These are phyloP conservation scores for Psilanteris sp. DNA, from an alignment of 1,140 invertebrate genomes.

Conservation along the genomic window DNA sequence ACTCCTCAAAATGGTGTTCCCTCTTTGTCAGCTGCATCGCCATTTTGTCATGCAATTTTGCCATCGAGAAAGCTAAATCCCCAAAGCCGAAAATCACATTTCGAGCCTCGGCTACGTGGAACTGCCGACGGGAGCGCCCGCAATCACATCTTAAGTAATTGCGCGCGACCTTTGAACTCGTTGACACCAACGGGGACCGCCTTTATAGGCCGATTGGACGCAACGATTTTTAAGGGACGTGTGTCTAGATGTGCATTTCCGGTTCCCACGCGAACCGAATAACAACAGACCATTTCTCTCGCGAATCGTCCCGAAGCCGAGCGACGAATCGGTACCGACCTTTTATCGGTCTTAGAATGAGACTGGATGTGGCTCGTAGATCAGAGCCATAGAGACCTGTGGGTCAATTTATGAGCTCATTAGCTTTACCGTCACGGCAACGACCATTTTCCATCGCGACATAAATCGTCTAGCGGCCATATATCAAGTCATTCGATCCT, in stretches of 20 bases:
- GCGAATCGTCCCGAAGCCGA: constrained; percentile 16
- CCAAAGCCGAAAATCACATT: constrained; percentile 5
- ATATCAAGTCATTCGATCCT: constrained; percentile 52
- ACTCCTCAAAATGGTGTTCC: constrained; percentile 79
- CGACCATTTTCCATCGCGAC: constrained; percentile 61
- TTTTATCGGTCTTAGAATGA: constrained; percentile 58
- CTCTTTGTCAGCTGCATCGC: constrained; percentile 67
- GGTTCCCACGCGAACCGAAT: constrained; percentile 30
- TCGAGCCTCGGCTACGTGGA: constrained; percentile 1
- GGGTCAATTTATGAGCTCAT: constrained; percentile 78
- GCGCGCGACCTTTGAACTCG: constrained; percentile 20
- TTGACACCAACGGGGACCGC: constrained; percentile 3
- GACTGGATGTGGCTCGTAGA: constrained; percentile 50
- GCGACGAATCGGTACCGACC: constrained; percentile 38
- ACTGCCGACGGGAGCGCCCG: background rate
- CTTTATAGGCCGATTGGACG: constrained; percentile 14
- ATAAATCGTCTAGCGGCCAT: constrained; percentile 52
- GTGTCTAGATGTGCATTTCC: constrained; percentile 46
- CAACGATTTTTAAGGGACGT: constrained; percentile 37
- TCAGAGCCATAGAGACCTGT: constrained; percentile 56
- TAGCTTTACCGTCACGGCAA: constrained; percentile 69
- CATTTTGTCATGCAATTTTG: constrained; percentile 28
- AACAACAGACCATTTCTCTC: constrained; percentile 44
- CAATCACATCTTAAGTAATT: constrained; percentile 18
- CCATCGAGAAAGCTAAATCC: background rate